These are phyloP conservation scores for mouse (Mus musculus) DNA, from an alignment of 2,113 vertebrate species.

Conservation along the genomic window GRCm39 chr8:114208501-114209000, in stretches of 20 bases:
- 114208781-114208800: background rate
- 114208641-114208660: constrained; percentile 4
- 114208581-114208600: background rate
- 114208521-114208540: constrained; percentile 33
- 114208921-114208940: background rate
- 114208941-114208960: background rate
- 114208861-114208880: background rate
- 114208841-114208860: background rate
- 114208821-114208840: background rate
- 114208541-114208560: constrained; percentile 39
- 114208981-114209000: background rate
- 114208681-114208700: constrained; percentile 42
- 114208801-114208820: background rate
- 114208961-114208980: background rate
- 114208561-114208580: background rate
- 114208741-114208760: background rate
- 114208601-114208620: constrained; percentile 55
- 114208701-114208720: constrained; percentile 51
- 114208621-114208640: background rate
- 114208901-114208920: background rate
- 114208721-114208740: background rate
- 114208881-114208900: no score
- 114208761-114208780: background rate
- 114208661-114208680: constrained; percentile 33
- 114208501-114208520: constrained; percentile 63